Base-by-base conservation (phyloP, 2,113 vertebrate genomes). In the Ranitomeya imitator region DNA sequence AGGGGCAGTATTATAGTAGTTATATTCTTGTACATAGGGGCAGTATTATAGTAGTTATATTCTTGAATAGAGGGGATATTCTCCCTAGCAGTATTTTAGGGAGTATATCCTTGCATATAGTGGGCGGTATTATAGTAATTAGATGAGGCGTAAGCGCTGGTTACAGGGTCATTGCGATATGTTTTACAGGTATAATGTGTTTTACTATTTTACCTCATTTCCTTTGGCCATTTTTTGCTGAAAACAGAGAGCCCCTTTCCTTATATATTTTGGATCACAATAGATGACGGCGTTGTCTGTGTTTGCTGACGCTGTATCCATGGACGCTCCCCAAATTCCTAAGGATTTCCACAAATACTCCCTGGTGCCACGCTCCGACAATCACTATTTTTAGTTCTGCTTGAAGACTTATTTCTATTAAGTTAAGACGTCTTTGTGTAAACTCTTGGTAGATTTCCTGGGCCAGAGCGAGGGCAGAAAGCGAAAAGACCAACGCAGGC, bases 361-460 rank as follows among this genome's bases (percentile, higher is more conserved):
- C 67, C 23, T 26, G 18, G 83, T 85, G 83, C 83, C 83, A 59
- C 83, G 54, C 69, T 85, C 52, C 69, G 18, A 37, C 83, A 73
- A 7, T 2, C 23, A 45, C 54, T 85, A 85, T 85, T 37, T 74
- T 59, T 85, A 85, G 67, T 57, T 71, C 13, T 52, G 52, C 73
- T 74, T 12, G 51, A 63, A 15, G 69, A 85, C 54, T 85, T 85
- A 59, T 60, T 85, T 21, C 83, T 69, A 74, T 74, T 59, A 74
- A 85, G 59, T 83, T 63, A 45, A 45, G 83, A 73, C 23, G n/a
- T 59, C 69, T 85, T 85, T 85, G 69, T 85, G 55, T 85, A 85
- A 74, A 85, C 83, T 71, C 21, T 31, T 19, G 37, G 74, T 59
- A 13, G 67, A 73, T 59, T 37, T 74, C 11, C 83, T 59, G 16